Evolutionary conservation across 1,140 invertebrate species (phyloP).

Genomic region (Drosophila albomicans): DNA sequence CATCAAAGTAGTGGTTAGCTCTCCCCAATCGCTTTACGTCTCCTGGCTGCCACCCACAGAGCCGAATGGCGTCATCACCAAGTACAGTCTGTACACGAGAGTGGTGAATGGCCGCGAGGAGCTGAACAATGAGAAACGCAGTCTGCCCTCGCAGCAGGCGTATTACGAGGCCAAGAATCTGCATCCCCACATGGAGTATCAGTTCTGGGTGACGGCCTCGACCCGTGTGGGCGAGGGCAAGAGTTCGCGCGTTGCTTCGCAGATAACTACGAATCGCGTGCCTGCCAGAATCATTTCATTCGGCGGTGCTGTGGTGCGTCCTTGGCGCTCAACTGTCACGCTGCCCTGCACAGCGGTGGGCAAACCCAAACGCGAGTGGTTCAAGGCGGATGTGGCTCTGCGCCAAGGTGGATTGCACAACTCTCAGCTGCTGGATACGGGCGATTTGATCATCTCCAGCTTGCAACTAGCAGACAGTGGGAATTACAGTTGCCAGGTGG

Average conservation of each 20-base stretch:
- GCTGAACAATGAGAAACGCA: constrained; percentile 89
- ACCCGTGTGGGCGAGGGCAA: constrained; percentile 91
- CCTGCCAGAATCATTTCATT: constrained; percentile 90
- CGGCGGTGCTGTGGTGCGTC: constrained; percentile 88
- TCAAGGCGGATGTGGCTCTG: constrained; percentile 86
- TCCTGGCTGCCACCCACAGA: constrained; percentile 92
- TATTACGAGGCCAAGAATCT: constrained; percentile 89
- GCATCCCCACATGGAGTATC: constrained; percentile 91
- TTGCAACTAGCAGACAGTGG: constrained; percentile 89
- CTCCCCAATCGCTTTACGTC: constrained; percentile 90
- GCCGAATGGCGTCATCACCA: constrained; percentile 92
- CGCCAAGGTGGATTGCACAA: constrained; percentile 86
- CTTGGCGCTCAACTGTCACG: constrained; percentile 88
- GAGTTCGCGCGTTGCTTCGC: constrained; percentile 89
- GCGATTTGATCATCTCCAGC: constrained; percentile 88
- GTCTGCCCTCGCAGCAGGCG: constrained; percentile 87
- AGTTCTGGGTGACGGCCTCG: constrained; percentile 92
- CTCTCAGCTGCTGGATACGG: constrained; percentile 87
- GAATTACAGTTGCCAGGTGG: constrained; percentile 91
- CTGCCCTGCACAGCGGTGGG: constrained; percentile 89
- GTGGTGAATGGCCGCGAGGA: constrained; percentile 89
- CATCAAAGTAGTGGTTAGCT: constrained; percentile 92
- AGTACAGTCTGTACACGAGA: constrained; percentile 92
- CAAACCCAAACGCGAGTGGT: constrained; percentile 89
- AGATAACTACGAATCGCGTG: constrained; percentile 86